Conservation (phyloP, 2,888 invertebrate genomes). For the Acrocyrtus sp. region DNA sequence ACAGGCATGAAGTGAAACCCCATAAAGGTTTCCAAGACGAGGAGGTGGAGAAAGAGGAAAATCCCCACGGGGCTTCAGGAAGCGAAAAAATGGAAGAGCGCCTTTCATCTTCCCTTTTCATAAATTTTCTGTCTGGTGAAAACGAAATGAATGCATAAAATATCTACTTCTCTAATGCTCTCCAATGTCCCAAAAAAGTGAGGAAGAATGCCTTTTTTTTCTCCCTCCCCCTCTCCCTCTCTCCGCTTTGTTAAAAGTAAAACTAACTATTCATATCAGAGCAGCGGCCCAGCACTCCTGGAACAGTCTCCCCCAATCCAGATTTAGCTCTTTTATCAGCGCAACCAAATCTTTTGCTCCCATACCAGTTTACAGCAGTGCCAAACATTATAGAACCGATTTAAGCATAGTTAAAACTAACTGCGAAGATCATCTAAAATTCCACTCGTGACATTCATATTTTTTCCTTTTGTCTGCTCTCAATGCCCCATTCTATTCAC, state of each 20-base stretch:
- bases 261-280: not conserved
- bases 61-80: conserved; percentile 59
- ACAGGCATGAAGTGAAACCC: conserved; percentile 25
- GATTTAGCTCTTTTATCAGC: too few species aligned
- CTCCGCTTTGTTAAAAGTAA: not conserved
- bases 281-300: not conserved
- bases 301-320: not conserved
- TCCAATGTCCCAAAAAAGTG: conserved; percentile 28
- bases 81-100: conserved; percentile 52
- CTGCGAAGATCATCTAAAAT: too few species aligned
- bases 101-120: conserved; percentile 60
- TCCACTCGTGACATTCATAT: too few species aligned
- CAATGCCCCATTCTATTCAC: too few species aligned
- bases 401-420: too few species aligned
- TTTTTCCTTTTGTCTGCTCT: too few species aligned
- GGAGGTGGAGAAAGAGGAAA: conserved; percentile 50
- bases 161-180: conserved; percentile 49
- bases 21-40: conserved; percentile 35
- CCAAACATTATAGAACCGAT: too few species aligned
- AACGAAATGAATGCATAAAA: conserved; percentile 60
- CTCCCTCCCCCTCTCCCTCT: too few species aligned
- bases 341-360: too few species aligned
- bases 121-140: conserved; percentile 49
- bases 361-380: too few species aligned
- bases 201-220: conserved; percentile 20